Base-by-base conservation (phyloP, 2,888 invertebrate species). In the Exephanes ischioxanthus region DNA sequence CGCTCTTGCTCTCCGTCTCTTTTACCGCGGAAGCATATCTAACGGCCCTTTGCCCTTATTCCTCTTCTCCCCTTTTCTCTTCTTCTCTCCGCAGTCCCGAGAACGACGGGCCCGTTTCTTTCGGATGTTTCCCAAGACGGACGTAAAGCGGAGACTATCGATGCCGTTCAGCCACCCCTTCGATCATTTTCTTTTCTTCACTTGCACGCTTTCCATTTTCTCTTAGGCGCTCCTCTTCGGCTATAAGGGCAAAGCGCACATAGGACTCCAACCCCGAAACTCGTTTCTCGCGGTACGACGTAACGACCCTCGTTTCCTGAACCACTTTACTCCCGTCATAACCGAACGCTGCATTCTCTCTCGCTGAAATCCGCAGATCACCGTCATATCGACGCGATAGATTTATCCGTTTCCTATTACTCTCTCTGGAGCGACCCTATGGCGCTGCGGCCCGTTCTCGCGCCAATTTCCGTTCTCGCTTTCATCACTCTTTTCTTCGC, bases 281-380 rank as follows among this genome's bases (percentile, higher is more conserved):
- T 58, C 53, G 33, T 33, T 41, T 71, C 58, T 48, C 71, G 48
- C 67, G 73, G 61, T 67, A 72, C 61, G 76, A 77, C 61, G 80
- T 85, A 87, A 85, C 83, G 85, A 84, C 80, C 77, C 72, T 75
- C 77, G 80, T 80, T 86, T 86, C 81, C 76, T 72, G 51, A 71
- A 80, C 55, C 86, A 83, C 79, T 84, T 87, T 72, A 76, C 68
- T 61, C 63, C 80, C 86, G 82, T 84, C 85, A 83, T 87, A 84
- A 84, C 84, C 76, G 80, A 55, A 76, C 72, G 72, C 67, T 79
- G 75, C 84, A 68, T 83, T 83, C 73, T 76, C 81, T 76, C 68
- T 68, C 73, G 41, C 68, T 63, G 61, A 84, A 81, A 77, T 81
- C 78, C 84, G 61, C 48, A 51, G 77, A 80, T 84, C 80, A 75